Percentiles rank a stretch among this genome's conserved stretches.
Evolutionary conservation across 2,113 vertebrate species (phyloP).

Genomic region (Tamias sibiricus): DNA sequence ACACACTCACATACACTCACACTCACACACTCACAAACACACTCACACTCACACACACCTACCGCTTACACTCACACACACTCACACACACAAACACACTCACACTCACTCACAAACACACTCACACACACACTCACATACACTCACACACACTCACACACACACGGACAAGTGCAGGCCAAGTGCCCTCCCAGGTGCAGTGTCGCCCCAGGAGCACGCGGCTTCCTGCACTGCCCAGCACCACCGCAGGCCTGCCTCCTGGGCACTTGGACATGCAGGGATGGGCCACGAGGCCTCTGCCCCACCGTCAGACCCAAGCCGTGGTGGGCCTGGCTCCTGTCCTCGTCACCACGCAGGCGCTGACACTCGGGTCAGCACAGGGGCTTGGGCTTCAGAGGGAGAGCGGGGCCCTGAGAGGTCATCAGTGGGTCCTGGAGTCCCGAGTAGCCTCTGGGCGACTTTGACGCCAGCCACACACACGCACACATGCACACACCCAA

Average conservation of each 20-base stretch:
- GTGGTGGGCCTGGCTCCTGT: fast-evolving
- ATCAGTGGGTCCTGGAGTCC: neutral
- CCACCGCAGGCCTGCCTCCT: fast-evolving
- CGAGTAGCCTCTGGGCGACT: too few relatives aligned
- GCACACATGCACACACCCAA: too few relatives aligned
- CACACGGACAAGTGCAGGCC: fast-evolving
- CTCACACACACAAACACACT: too few relatives aligned
- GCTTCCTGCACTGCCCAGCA: fast-evolving
- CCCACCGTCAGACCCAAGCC: neutral
- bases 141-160: too few relatives aligned
- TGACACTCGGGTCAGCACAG: fast-evolving
- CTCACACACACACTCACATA: too few relatives aligned
- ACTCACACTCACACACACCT: too few relatives aligned
- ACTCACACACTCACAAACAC: too few relatives aligned
- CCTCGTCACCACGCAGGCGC: neutral
- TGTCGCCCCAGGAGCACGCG: fast-evolving
- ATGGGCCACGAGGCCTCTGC: neutral
- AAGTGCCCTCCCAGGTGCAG: neutral
- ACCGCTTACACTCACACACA: too few relatives aligned
- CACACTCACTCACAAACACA: too few relatives aligned
- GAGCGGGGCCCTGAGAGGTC: neutral
- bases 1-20: too few relatives aligned
- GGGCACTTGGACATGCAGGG: too few relatives aligned
- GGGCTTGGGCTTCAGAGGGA: neutral
- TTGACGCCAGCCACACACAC: fast-evolving